Evolutionary conservation across 2,113 vertebrate genomes (phyloP).

Genomic region (Grus americana): DNA sequence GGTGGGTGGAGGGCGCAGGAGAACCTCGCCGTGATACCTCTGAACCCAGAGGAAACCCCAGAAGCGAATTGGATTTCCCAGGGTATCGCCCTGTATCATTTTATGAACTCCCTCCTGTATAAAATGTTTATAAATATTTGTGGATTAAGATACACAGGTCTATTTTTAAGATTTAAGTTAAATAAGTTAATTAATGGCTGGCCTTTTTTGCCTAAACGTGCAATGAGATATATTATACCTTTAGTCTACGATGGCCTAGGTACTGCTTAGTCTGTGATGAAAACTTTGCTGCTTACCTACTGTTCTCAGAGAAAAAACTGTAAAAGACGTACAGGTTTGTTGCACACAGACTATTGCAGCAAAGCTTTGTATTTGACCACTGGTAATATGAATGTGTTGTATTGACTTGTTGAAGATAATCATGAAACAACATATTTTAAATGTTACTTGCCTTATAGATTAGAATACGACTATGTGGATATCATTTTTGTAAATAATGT

Average conservation of each 20-base stretch:
- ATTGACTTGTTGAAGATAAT: slow-evolving; percentile 70
- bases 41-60: neutral
- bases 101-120: slow-evolving; percentile 47
- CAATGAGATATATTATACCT: slow-evolving; percentile 57
- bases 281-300: slow-evolving; percentile 65
- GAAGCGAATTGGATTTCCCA: neutral
- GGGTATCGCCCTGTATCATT: neutral
- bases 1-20: neutral
- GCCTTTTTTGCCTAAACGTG: slow-evolving; percentile 59
- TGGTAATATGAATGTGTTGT: slow-evolving; percentile 67
- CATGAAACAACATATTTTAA: slow-evolving; percentile 71
- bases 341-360: slow-evolving; percentile 38
- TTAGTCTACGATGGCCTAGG: slow-evolving; percentile 39
- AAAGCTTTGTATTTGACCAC: slow-evolving; percentile 60
- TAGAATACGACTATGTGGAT: slow-evolving; percentile 64
- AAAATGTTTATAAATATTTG: slow-evolving; percentile 73
- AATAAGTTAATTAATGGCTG: slow-evolving; percentile 46
- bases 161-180: slow-evolving; percentile 70
- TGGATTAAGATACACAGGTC: slow-evolving; percentile 68
- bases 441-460: slow-evolving; percentile 83
- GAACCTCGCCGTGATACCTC: neutral
- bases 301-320: slow-evolving; percentile 56
- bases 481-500: slow-evolving; percentile 78
- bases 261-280: slow-evolving; percentile 65
- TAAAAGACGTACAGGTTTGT: slow-evolving; percentile 21